Percentiles rank a stretch among this genome's conserved stretches.
Evolutionary conservation across 2,797 vertebrate genomes (phyloP).

Genomic region (Propithecus deckenii): DNA sequence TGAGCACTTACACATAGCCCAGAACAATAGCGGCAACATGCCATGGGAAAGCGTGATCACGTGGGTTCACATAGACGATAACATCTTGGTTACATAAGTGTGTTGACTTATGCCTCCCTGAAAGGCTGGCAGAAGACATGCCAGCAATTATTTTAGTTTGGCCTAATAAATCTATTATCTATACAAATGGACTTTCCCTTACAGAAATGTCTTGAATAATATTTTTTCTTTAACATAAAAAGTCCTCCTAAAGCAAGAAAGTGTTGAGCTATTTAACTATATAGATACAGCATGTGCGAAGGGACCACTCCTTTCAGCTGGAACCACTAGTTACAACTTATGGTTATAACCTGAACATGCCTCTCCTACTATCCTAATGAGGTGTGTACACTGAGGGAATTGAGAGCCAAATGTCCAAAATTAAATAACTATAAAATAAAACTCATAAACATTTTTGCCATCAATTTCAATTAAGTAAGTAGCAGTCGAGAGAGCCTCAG

Average conservation of each 20-base stretch:
- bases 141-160: too few species aligned
- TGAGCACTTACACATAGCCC: too few species aligned
- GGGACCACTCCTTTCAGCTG: not conserved
- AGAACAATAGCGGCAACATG: too few species aligned
- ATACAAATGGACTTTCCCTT: too few species aligned
- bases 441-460: not conserved
- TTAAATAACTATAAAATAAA: not conserved
- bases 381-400: not conserved
- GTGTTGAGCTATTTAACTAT: not conserved
- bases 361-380: not conserved
- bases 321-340: not conserved
- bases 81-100: too few species aligned
- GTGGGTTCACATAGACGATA: too few species aligned
- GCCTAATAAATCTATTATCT: too few species aligned
- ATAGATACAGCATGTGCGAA: not conserved
- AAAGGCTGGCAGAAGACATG: rapidly evolving
- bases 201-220: not conserved
- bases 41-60: too few species aligned
- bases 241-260: not conserved
- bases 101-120: too few species aligned
- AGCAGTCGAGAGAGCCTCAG: not conserved
- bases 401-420: not conserved
- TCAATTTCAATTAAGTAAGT: not conserved
- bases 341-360: not conserved
- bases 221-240: not conserved